Evolutionary conservation across 2,888 invertebrate species (phyloP).

Genomic region (Rhogogaster chlorosoma): DNA sequence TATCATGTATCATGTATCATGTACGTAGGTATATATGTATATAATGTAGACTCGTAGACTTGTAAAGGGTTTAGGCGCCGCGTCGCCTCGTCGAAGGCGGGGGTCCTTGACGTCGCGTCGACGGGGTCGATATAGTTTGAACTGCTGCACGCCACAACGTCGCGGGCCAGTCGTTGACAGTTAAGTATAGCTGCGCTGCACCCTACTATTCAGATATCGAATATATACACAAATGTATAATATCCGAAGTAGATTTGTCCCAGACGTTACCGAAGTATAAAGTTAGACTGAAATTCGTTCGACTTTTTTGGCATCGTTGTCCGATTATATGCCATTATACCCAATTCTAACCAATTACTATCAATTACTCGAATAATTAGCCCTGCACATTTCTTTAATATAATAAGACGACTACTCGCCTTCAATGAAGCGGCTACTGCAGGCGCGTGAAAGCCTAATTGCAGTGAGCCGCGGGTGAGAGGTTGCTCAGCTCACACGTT

Average conservation of each 20-base stretch:
- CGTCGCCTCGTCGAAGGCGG: constrained; percentile 16
- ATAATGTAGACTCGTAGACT: background rate
- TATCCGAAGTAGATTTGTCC: background rate
- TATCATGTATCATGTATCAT: background rate
- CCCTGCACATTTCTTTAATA: background rate
- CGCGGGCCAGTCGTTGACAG: background rate
- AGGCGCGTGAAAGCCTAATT: background rate
- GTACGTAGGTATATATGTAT: background rate
- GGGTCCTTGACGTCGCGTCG: constrained; percentile 30
- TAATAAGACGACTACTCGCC: background rate
- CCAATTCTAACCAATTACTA: constrained; percentile 33
- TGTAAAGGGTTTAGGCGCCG: background rate
- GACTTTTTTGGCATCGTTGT: background rate
- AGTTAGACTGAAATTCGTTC: background rate
- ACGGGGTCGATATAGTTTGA: constrained; percentile 37
- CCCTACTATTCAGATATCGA: background rate
- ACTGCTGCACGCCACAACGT: background rate
- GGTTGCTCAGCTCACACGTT: background rate
- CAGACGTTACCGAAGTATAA: background rate
- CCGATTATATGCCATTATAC: background rate
- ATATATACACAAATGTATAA: background rate
- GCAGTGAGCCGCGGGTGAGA: background rate
- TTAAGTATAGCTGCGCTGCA: constrained; percentile 1
- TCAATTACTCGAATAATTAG: constrained; percentile 21
- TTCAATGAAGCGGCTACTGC: background rate